Evolutionary conservation across 2,888 invertebrate genomes (phyloP), one percentile per base, ranked within the genome.

Genomic region (Luperina testacea): DNA sequence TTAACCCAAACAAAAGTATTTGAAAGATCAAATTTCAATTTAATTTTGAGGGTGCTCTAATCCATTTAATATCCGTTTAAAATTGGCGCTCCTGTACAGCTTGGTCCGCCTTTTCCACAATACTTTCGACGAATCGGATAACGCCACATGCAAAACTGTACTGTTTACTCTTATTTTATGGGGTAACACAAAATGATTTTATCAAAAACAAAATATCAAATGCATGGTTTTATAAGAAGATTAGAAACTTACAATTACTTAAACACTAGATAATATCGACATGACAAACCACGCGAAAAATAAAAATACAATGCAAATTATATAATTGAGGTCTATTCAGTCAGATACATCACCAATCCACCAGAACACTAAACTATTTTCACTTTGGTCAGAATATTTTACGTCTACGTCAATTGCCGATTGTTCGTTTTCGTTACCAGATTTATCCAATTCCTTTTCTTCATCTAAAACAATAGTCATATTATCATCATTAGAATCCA

Each of bases 311-410:
- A 38, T 20, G 1, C 7, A 70, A 24, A 57, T 76, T 38, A 24
- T 7, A 45, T 20, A 51, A 64, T 53, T 82, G 84, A 51, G 75
- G 89, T 70, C 87, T 85, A 77, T 74, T 93, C 90, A 73, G 89
- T 93, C 90, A 73, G 89, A 71, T 15, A 95, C 86, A 65, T 95
- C 93, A 53, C 96, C 97, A 59, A 94, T 95, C 97, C 97, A 97
- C 97, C 97, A 97, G 87, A 97, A 96, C 69, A 94, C 94, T 84
- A 97, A 91, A 91, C 92, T 93, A 83, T 97, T 97, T 89, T 97
- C 94, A 79, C 84, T 88, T 45, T 84, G 81, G 64, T 83, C 74
- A 24, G 76, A 73, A 78, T 86, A 78, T 64, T 84, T 82, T 48
- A 80, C 59, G 38, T 89, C 88, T 42, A 78, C 0, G 17, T 75